Conservation (phyloP, 1,140 invertebrate species). For the Dendroctonus ponderosae region DNA sequence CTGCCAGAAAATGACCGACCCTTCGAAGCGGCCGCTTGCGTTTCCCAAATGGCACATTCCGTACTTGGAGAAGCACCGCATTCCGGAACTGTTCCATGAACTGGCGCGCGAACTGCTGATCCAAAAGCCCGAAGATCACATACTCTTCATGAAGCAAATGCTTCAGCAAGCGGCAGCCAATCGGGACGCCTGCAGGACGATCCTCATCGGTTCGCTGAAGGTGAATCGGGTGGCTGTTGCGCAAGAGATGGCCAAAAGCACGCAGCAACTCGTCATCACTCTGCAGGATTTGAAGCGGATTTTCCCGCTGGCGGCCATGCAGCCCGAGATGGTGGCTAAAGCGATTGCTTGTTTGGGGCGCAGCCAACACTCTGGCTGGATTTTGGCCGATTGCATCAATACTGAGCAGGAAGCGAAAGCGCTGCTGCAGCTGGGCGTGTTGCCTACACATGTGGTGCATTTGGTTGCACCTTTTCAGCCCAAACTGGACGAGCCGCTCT, state of each 20-base stretch:
- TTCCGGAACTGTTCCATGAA: conserved; percentile 57
- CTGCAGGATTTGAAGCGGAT: conserved; percentile 16
- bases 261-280: conserved; percentile 43
- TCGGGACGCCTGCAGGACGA: conserved; percentile 50
- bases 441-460: conserved; percentile 56
- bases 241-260: conserved; percentile 42
- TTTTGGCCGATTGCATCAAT: conserved; percentile 51
- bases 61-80: conserved; percentile 56
- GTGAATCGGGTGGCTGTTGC: conserved; percentile 46
- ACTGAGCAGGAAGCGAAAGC: conserved; percentile 51
- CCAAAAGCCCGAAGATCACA: conserved; percentile 54
- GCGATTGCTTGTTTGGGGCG: conserved; percentile 34
- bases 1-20: conserved; percentile 43
- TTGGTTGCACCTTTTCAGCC: conserved; percentile 48
- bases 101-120: conserved; percentile 53
- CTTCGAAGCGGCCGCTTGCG: conserved; percentile 44
- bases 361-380: conserved; percentile 47
- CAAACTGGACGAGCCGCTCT: conserved; percentile 42
- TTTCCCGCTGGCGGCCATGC: not conserved
- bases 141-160: conserved; percentile 54
- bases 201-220: conserved; percentile 51
- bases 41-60: conserved; percentile 52
- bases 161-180: conserved; percentile 49
- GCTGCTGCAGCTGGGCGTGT: conserved; percentile 51
- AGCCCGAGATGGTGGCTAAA: conserved; percentile 15